Evolutionary conservation across 2,888 invertebrate species (phyloP).

Genomic region (Anaspis maculata): DNA sequence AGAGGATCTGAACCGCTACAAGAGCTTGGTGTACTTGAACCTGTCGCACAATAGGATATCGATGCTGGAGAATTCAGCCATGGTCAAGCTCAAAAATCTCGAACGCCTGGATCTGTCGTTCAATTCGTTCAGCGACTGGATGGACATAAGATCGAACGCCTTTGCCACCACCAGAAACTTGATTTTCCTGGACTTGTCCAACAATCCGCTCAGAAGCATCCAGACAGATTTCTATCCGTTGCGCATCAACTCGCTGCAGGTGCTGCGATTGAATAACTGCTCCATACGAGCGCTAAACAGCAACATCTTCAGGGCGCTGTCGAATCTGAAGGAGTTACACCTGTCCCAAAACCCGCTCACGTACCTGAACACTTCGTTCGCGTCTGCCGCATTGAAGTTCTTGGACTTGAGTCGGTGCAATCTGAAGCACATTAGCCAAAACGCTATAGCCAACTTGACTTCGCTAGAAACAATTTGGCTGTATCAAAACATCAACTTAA

Average conservation of each 20-base stretch:
- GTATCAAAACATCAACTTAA: constrained; percentile 52
- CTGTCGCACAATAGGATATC: constrained; percentile 40
- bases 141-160: constrained; percentile 47
- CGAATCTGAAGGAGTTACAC: constrained; percentile 47
- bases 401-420: constrained; percentile 53
- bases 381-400: constrained; percentile 31
- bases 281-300: constrained; percentile 50
- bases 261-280: constrained; percentile 54
- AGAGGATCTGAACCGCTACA: constrained; percentile 42
- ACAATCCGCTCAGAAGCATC: constrained; percentile 48
- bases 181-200: constrained; percentile 53
- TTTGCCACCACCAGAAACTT: constrained; percentile 46
- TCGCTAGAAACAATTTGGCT: constrained; percentile 53
- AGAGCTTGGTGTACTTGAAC: constrained; percentile 47
- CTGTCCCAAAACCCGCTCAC: constrained; percentile 40
- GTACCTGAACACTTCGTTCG: constrained; percentile 20
- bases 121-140: constrained; percentile 55
- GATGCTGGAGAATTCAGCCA: constrained; percentile 19
- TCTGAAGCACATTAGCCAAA: constrained; percentile 44
- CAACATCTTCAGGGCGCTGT: constrained; percentile 45
- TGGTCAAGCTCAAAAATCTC: constrained; percentile 34
- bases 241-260: constrained; percentile 49
- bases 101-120: constrained; percentile 53
- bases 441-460: constrained; percentile 51
- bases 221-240: constrained; percentile 38